These are phyloP conservation scores for Jaculus jaculus DNA, from an alignment of 2,113 vertebrate species.

Conservation along the genomic window DNA sequence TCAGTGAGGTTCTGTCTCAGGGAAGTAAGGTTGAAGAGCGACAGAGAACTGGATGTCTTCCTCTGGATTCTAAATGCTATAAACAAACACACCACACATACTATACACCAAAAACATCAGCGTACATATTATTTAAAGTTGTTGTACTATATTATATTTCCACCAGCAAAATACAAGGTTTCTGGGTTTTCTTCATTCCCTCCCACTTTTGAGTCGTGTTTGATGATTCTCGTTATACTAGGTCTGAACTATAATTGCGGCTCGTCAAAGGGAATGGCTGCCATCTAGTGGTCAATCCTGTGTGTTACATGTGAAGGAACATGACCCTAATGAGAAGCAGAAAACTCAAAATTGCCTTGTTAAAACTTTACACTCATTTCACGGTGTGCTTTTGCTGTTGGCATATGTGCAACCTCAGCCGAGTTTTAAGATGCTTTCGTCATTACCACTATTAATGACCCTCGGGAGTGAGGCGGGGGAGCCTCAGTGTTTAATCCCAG, in stretches of 20 bases:
- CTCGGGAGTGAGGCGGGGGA: not conserved
- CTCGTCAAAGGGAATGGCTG: slow-evolving; percentile 1
- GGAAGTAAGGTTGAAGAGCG: no score
- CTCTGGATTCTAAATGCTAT: no score
- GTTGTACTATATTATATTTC: not conserved
- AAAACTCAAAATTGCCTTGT: not conserved
- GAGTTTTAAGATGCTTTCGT: slow-evolving; percentile 18
- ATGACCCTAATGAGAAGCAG: not conserved
- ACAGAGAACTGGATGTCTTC: no score
- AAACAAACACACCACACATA: no score
- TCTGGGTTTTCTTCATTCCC: not conserved
- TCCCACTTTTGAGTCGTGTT: not conserved
- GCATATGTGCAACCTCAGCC: not conserved
- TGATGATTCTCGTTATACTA: not conserved
- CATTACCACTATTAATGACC: not conserved
- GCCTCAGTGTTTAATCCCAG: not conserved
- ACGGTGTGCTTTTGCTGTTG: not conserved
- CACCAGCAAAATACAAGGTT: not conserved
- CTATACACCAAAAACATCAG: no score
- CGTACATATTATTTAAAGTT: not conserved
- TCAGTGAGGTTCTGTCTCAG: no score
- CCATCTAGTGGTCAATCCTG: slow-evolving; percentile 54
- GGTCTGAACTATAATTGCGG: not conserved
- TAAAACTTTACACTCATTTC: slow-evolving; percentile 20
- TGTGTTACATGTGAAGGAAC: slow-evolving; percentile 3